These are phyloP conservation scores for Pogonomyrmex californicus DNA, from an alignment of 1,140 invertebrate species.

Conservation along the genomic window DNA sequence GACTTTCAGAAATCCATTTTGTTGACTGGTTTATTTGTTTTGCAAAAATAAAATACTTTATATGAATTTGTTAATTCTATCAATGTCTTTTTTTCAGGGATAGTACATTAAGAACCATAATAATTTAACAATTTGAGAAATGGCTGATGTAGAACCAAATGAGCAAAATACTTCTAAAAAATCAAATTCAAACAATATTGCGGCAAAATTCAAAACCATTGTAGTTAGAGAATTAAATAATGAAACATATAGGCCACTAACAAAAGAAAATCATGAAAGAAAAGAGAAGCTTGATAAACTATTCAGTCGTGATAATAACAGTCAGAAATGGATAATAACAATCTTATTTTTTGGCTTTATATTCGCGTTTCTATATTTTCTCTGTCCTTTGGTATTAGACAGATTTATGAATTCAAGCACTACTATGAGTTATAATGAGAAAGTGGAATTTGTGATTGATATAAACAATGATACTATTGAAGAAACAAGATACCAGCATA, in stretches of 20 bases:
- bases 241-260: neutral
- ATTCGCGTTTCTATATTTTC: neutral
- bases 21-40: neutral
- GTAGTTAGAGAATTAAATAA: neutral
- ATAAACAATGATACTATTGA: slow-evolving; percentile 19
- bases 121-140: neutral
- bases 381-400: neutral
- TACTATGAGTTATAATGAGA: neutral
- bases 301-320: too few relatives aligned
- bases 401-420: neutral
- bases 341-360: neutral
- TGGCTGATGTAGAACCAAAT: neutral
- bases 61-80: neutral
- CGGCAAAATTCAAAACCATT: neutral
- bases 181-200: neutral
- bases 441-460: slow-evolving; percentile 32
- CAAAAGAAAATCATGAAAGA: neutral
- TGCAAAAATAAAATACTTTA: too few relatives aligned
- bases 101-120: neutral
- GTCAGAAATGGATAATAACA: neutral
- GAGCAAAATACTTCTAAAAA: neutral
- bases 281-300: neutral
- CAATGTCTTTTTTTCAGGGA: slow-evolving; percentile 41
- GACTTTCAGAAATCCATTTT: too few relatives aligned
- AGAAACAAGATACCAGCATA: neutral